Evolutionary conservation across 92 coral and sea anemone species (phyloP).

Genomic region (Scolanthus callimorphus): DNA sequence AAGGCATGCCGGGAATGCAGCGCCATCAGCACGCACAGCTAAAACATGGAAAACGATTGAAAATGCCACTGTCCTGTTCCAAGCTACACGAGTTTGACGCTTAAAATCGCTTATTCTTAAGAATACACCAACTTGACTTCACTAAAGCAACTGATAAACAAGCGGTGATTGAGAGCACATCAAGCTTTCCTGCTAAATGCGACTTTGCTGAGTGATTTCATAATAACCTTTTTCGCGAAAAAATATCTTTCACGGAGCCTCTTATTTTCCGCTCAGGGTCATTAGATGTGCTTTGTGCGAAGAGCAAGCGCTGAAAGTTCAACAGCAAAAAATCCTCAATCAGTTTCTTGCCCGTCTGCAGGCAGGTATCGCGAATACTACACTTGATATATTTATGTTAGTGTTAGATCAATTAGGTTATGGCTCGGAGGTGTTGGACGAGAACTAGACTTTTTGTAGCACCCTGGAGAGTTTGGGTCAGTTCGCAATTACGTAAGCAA

Average conservation of each 20-base stretch:
- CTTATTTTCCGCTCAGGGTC: constrained; percentile 1
- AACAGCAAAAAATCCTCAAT: not conserved
- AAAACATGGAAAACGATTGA: too few species aligned
- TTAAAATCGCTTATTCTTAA: too few species aligned
- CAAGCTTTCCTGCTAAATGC: not conserved
- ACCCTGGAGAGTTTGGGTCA: too few species aligned
- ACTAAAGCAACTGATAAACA: not conserved
- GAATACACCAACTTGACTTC: too few species aligned
- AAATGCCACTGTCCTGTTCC: too few species aligned
- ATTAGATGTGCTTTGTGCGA: not conserved
- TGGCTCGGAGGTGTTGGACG: not conserved
- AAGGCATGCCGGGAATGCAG: too few species aligned
- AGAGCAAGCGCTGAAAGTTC: constrained; percentile 3
- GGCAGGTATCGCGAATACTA: not conserved
- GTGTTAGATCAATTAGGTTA: too few species aligned
- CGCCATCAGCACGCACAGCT: too few species aligned
- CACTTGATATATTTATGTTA: not conserved
- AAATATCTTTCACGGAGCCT: not conserved
- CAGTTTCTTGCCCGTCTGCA: not conserved
- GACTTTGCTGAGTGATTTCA: constrained; percentile 1
- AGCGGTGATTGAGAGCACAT: not conserved
- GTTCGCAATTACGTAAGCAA: too few species aligned
- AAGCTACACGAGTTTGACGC: too few species aligned
- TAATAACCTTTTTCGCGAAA: not conserved
- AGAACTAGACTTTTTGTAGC: too few species aligned